These are phyloP conservation scores for Erinaceus europaeus DNA, from an alignment of 2,113 vertebrate genomes.

Conservation along the genomic window DNA sequence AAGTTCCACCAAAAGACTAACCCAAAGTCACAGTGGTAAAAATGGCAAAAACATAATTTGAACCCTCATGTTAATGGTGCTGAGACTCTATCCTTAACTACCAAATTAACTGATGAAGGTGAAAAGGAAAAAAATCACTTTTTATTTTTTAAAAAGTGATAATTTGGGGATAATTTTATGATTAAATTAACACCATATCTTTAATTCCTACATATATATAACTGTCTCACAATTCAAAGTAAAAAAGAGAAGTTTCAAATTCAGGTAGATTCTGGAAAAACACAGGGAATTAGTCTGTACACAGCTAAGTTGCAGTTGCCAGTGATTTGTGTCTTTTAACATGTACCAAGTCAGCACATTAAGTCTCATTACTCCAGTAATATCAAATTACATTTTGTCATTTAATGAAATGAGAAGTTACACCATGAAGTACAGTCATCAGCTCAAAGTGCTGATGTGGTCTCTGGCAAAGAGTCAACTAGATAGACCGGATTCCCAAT, in stretches of 20 bases:
- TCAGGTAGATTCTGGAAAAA: neutral
- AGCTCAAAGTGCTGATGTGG: slow-evolving; percentile 2
- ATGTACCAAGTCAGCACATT: slow-evolving; percentile 19
- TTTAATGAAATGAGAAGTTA: slow-evolving; percentile 50
- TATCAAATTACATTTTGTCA: slow-evolving; percentile 52
- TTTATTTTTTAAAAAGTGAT: slow-evolving; percentile 2
- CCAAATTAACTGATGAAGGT: neutral
- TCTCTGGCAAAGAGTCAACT: neutral
- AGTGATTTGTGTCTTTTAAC: slow-evolving; percentile 24
- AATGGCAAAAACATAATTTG: neutral
- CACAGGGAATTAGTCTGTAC: neutral
- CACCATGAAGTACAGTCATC: neutral
- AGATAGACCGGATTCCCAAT: neutral
- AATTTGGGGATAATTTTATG: no score
- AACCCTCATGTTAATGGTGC: neutral
- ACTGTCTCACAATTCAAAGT: no score
- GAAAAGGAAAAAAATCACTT: neutral
- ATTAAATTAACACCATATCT: no score
- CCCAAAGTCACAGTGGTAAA: neutral
- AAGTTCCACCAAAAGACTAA: neutral
- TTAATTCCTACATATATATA: no score
- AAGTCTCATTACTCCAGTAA: slow-evolving; percentile 52
- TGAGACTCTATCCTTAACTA: neutral
- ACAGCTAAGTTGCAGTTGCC: neutral
- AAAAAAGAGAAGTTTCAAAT: neutral